Base-by-base conservation (phyloP, 1,140 invertebrate species). In the Lepidurus packardi region DNA sequence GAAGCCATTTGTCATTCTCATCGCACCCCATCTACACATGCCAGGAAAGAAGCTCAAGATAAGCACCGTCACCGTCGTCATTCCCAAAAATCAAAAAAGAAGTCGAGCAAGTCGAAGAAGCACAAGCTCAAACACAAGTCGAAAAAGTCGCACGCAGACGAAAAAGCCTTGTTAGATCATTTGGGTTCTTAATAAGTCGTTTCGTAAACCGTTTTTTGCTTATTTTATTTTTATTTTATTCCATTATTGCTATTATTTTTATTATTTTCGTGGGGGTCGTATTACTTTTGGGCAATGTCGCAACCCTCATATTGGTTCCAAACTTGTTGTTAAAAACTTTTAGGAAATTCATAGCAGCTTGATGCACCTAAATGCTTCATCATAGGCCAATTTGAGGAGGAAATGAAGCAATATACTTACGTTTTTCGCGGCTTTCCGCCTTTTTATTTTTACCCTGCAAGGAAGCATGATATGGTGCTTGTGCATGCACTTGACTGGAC, bases 1-100 rank as follows among this genome's bases (percentile, higher is more conserved):
- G 53, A 65, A 65, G 53, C 53, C 53, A 65, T 65, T 65, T 21
- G 53, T 65, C 53, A 65, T 65, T 65, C 53, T 16, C 53, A 65
- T 65, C 53, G 13, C 53, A 65, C 53, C 53, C 53, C 9, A 21
- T 65, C 53, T 65, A n/a, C 53, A 65, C n/a, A 65, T n/a, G 21
- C 53, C 53, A 65, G 53, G n/a, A 65, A 65, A 65, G 53, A 65
- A 65, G 53, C 53, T 16, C 9, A n/a, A 65, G 53, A 65, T 65
- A 65, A 65, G 53, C 53, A 65, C 53, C 53, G 53, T 21, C 53
- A 21, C 16, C 53, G 53, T 21, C 53, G 13, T 21, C 13, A 21
- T 65, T 65, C 53, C 21, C 21, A 0, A 21, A 16, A 65, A 65
- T 65, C 53, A 2, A 65, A 65, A 21, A 65, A 65, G 21, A 65